These are phyloP conservation scores for Trachelus tabidus DNA, from an alignment of 2,888 invertebrate species.

Conservation along the genomic window DNA sequence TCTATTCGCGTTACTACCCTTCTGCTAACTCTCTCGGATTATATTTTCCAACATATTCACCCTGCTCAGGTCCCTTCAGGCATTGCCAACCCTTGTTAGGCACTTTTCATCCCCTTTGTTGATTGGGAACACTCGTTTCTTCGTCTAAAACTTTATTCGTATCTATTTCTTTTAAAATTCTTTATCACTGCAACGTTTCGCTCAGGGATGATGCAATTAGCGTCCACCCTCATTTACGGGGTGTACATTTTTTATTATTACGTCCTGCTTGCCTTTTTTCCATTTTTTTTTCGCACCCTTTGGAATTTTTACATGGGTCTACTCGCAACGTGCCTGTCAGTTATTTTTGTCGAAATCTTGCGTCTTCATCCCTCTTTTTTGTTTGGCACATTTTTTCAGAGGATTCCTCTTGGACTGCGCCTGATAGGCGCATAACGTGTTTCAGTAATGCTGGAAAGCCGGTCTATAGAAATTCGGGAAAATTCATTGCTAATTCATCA, in stretches of 20 bases:
- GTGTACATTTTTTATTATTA: background rate
- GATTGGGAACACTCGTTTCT: background rate
- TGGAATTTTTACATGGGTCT: too few species aligned
- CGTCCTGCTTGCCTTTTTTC: too few species aligned
- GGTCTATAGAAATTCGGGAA: background rate
- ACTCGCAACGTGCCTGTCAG: too few species aligned
- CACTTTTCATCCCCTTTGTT: background rate
- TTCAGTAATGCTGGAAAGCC: background rate
- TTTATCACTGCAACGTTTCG: background rate
- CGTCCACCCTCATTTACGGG: background rate
- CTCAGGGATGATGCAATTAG: background rate
- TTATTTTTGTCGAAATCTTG: too few species aligned
- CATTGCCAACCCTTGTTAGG: constrained; percentile 18
- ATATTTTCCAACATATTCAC: constrained; percentile 45
- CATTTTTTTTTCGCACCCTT: too few species aligned
- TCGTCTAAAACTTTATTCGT: background rate
- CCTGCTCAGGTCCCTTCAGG: constrained; percentile 7
- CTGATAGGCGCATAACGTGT: too few species aligned
- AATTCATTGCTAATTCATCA: constrained; percentile 57
- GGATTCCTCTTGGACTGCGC: too few species aligned
- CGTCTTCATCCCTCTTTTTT: background rate
- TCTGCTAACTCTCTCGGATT: constrained; percentile 29
- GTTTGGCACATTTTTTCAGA: background rate
- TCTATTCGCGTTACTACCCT: background rate
- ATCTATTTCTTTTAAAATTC: background rate